phyloP scores from a whole-genome alignment of 2,113 vertebrate species.

The Gadus chalcogrammus region DNA sequence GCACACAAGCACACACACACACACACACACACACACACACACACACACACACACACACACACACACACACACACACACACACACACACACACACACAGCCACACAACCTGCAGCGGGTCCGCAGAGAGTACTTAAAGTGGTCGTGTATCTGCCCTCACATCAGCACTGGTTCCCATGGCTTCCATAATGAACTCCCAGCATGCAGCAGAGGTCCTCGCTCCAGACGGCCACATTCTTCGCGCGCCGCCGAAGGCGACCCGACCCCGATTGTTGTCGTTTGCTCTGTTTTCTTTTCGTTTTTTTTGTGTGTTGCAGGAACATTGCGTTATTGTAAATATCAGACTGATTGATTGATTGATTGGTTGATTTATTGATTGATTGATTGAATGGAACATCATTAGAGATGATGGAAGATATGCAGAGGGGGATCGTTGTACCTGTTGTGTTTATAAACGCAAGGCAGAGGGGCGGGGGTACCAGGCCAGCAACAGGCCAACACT shows the following conservation, averaged over 20 bases:
- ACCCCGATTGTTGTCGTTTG: constrained; percentile 1
- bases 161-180: constrained; percentile 58
- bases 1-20: constrained; percentile 3
- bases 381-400: no score
- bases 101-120: constrained; percentile 17
- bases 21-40: constrained; percentile 3
- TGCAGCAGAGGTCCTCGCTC: background rate
- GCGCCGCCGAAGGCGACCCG: background rate
- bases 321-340: no score
- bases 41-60: no score
- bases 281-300: no score
- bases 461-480: no score
- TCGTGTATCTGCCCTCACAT: constrained; percentile 48
- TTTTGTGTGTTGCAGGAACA: no score
- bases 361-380: no score
- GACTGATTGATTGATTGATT: no score
- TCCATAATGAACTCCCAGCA: constrained; percentile 13
- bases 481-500: no score
- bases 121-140: constrained; percentile 42
- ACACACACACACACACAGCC: constrained; percentile 15
- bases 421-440: no score
- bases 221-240: constrained; percentile 7
- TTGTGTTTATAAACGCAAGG: no score
- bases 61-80: background rate
- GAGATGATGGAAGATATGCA: no score